Evolutionary conservation across 92 coral and sea anemone species (phyloP), one percentile per base, ranked within the genome.

Genomic region (Paragorgia papillata): DNA sequence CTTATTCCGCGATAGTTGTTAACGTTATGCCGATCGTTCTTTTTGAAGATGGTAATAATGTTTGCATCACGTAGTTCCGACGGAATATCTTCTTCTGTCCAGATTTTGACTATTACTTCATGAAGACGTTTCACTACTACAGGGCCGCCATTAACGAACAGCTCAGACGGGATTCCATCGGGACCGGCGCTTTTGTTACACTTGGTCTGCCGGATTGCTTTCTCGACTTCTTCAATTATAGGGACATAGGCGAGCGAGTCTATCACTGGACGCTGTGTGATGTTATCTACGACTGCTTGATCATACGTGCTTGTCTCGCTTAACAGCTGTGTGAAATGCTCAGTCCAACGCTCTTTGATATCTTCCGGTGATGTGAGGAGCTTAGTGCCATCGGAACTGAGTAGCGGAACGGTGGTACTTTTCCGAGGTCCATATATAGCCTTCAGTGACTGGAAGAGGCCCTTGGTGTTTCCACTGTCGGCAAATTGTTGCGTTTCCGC

Each of bases 101-200:
- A 69, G 49, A 40, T 81, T 59, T 60, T 55, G 8, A 40, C 7
- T 18, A 66, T 18, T 8, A 70, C 55, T 13, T 55, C 28, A 40
- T 31, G 60, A 48, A 55, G 57, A 62, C 32, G 15, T 76, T 62
- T 33, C 8, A 44, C 20, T 12, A 61, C 77, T 27, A 62, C 46
- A 46, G 56, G 19, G 21, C 81, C 60, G 30, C 29, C 61, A 24
- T 50, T 57, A 40, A 27, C 59, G 75, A 32, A 76, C 18, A 60
- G 27, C 63, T 64, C 82, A 26, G 75, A 75, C 19, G 82, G 82
- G 43, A 78, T 78, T 15, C 83, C 49, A 75, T 79, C 83, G 51
- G 56, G 37, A 20, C 83, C 83, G 1, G 78, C 20, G 29, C 64
- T 62, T 48, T 67, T 79, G 63, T 37, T 50, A 46, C 14, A 46